Base-by-base conservation (phyloP, 1,140 invertebrate genomes). In the Belonocnema kinseyi region DNA sequence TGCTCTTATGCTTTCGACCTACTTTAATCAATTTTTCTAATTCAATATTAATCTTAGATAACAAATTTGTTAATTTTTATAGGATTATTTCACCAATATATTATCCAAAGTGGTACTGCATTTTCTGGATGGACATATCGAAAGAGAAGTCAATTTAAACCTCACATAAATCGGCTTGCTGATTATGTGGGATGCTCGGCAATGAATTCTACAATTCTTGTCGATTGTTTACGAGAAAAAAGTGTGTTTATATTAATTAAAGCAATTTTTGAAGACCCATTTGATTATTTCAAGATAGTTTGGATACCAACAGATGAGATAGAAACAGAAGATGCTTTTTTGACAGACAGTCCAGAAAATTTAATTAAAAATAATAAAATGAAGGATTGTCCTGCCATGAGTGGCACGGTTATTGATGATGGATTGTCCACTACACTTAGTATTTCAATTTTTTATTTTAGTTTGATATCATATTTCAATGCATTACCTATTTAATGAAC, bases 261-360 rank as follows among this genome's bases (percentile, higher is more conserved):
- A 16, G 61, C 61, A 0, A 33, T 66, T 5, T 33, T 33, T 8
- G 33, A 66, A 40, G 61, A 66, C 40, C 14, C 26, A 46, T 66
- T 66, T 26, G 40, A 66, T 26, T 66, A 40, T 66, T 46, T 16
- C 4, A 66, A 66, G 40, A 40, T 66, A 66, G 61, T 10, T 4
- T 66, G 61, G 61, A 26, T 66, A n/a, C 61, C 61, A 7, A 66
- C 61, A 40, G 16, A 66, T 66, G 61, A 66, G n/a, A 40, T 66
- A 46, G 26, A 66, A 40, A n/a, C 26, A 0, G 26, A 66, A n/a
- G 61, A 26, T 46, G 61, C 61, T 16, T 66, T 66, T 40, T 8
- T 66, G 40, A 66, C 26, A n/a, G 61, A 66, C n/a, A 66, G 14
- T 66, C 61, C 61, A 7, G 16, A 46, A 10, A 66, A 66, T 66